Percentiles rank a stretch among this genome's conserved stretches.
phyloP scores from a whole-genome alignment of 2,888 invertebrate species.

The Nomada flava region DNA sequence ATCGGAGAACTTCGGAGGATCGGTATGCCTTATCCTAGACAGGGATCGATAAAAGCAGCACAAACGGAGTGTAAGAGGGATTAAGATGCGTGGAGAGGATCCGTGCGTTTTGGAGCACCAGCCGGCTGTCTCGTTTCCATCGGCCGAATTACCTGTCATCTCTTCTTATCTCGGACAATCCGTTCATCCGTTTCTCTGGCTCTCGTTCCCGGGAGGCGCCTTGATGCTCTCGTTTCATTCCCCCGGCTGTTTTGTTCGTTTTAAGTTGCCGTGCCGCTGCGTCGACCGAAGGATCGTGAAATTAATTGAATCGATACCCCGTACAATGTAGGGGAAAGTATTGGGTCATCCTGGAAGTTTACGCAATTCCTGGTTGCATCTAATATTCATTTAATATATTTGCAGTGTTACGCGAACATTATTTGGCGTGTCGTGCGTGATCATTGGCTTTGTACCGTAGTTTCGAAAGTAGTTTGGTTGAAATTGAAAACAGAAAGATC shows the following conservation, averaged over 20 bases:
- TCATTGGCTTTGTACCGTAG: no score
- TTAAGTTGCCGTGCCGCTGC: not conserved
- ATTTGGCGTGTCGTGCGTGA: no score
- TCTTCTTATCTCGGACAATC: slow-evolving; percentile 78
- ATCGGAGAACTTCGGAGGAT: slow-evolving; percentile 3
- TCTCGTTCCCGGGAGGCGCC: not conserved
- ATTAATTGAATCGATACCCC: slow-evolving; percentile 44
- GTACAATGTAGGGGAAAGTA: slow-evolving; percentile 16
- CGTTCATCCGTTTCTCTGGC: slow-evolving; percentile 75
- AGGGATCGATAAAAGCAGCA: slow-evolving; percentile 38
- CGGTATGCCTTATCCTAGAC: slow-evolving; percentile 25
- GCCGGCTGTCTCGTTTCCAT: slow-evolving; percentile 65
- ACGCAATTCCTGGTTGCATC: no score
- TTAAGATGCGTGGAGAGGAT: slow-evolving; percentile 43
- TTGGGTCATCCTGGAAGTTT: not conserved
- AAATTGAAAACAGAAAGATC: no score
- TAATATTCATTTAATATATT: no score
- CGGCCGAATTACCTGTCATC: slow-evolving; percentile 78
- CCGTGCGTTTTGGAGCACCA: slow-evolving; percentile 33
- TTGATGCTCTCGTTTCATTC: slow-evolving; percentile 37
- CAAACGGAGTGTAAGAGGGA: slow-evolving; percentile 36
- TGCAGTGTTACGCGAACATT: no score
- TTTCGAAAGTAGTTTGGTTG: no score
- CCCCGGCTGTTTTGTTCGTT: slow-evolving; percentile 7
- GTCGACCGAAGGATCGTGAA: slow-evolving; percentile 13